Evolutionary conservation across 2,113 vertebrate species (phyloP).

Genomic region (Apus apus): DNA sequence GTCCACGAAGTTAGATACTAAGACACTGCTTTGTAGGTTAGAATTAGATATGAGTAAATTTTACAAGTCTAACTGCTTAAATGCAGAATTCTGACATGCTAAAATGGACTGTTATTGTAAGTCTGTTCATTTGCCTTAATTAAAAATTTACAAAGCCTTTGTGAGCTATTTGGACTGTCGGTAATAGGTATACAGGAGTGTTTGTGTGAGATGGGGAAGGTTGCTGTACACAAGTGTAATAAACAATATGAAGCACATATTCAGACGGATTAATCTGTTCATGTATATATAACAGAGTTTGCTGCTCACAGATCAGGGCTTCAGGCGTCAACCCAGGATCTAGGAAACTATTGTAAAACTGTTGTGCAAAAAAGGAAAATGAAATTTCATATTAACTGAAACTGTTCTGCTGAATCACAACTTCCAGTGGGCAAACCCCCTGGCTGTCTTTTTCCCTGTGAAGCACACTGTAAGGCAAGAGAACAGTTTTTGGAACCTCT

Average conservation of each 20-base stretch:
- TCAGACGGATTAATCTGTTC: background rate
- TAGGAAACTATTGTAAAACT: background rate
- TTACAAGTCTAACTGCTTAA: slow-evolving; percentile 5
- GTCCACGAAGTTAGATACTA: background rate
- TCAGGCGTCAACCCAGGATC: background rate
- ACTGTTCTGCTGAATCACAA: background rate
- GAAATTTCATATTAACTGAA: background rate
- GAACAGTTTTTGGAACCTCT: background rate
- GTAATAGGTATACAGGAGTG: background rate
- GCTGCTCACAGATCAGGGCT: background rate
- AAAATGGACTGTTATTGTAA: slow-evolving; percentile 3
- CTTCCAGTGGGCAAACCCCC: background rate
- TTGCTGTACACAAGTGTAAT: background rate
- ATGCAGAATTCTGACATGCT: slow-evolving; percentile 7
- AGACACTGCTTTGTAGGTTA: background rate
- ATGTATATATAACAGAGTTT: background rate
- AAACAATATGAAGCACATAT: background rate
- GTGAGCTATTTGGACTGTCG: slow-evolving; percentile 6
- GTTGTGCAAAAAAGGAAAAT: background rate
- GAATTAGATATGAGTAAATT: background rate
- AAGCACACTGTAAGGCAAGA: background rate
- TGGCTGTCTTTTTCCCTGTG: background rate
- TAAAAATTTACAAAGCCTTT: slow-evolving; percentile 60
- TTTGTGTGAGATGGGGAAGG: background rate
- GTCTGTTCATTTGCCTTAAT: slow-evolving; percentile 60